phyloP scores from a whole-genome alignment of 2,797 vertebrate species.

The Hemitrygon akajei region DNA sequence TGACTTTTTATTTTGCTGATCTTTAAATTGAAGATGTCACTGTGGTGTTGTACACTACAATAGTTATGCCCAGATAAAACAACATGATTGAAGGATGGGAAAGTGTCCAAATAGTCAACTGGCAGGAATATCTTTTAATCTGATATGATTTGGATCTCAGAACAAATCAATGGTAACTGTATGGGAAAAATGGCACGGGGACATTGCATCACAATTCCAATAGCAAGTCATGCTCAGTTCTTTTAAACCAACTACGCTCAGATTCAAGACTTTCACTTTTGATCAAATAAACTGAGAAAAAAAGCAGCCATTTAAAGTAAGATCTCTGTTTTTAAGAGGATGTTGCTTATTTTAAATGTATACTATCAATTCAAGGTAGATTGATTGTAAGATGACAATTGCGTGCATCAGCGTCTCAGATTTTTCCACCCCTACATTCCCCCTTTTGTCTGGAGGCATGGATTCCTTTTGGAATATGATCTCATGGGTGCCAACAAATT shows the following conservation, averaged over 20 bases:
- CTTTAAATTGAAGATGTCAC: neutral
- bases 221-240: constrained; percentile 37
- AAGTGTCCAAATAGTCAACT: neutral
- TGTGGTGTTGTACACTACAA: neutral
- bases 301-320: neutral
- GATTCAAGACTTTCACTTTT: neutral
- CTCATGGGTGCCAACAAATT: neutral
- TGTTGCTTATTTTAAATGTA: neutral
- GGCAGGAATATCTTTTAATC: neutral
- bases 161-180: constrained; percentile 28
- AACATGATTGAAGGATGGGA: neutral
- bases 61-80: neutral
- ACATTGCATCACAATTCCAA: constrained; percentile 38
- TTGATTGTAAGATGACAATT: neutral
- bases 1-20: neutral
- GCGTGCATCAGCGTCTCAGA: neutral
- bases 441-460: neutral
- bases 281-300: neutral
- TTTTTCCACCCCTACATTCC: neutral
- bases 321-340: neutral
- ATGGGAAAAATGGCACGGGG: neutral
- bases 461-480: neutral
- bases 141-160: neutral
- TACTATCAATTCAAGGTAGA: neutral
- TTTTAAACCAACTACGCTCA: neutral